A percentile compares a stretch with the other conserved stretches of the same genome.
These are phyloP conservation scores for Caloenas nicobarica DNA, from an alignment of 2,113 vertebrate species.

Conservation along the genomic window DNA sequence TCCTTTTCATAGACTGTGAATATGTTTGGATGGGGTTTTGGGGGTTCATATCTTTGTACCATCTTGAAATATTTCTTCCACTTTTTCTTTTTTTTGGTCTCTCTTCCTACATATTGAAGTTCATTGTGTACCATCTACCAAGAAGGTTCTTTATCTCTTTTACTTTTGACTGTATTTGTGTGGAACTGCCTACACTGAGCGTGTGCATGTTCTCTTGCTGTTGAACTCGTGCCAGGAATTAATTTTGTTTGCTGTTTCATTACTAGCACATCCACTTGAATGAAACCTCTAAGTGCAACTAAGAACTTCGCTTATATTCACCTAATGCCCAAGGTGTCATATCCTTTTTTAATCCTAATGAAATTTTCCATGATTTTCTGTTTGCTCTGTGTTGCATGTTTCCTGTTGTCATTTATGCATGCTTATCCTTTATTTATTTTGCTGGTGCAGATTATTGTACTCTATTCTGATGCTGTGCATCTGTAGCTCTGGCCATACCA, in stretches of 20 bases:
- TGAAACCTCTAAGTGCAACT: neutral
- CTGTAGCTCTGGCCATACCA: neutral
- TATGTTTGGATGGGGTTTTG: neutral
- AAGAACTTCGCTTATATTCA: neutral
- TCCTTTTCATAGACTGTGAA: neutral
- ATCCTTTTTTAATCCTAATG: neutral
- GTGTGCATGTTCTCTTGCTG: neutral
- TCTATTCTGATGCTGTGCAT: neutral
- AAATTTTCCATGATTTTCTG: neutral
- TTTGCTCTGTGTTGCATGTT: neutral
- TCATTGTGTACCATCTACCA: neutral
- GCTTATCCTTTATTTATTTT: neutral
- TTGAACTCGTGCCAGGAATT: neutral
- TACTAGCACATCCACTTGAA: neutral
- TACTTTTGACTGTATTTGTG: neutral
- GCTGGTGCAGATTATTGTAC: neutral
- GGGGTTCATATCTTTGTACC: neutral
- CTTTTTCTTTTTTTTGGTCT: neutral
- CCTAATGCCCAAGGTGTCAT: neutral
- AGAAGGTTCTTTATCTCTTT: neutral
- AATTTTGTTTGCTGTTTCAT: neutral
- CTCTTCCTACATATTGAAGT: neutral
- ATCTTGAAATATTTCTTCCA: neutral
- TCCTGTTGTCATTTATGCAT: neutral
- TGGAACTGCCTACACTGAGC: neutral